Evolutionary conservation across 2,797 vertebrate species (phyloP).

Genomic region (Danio choprae): DNA sequence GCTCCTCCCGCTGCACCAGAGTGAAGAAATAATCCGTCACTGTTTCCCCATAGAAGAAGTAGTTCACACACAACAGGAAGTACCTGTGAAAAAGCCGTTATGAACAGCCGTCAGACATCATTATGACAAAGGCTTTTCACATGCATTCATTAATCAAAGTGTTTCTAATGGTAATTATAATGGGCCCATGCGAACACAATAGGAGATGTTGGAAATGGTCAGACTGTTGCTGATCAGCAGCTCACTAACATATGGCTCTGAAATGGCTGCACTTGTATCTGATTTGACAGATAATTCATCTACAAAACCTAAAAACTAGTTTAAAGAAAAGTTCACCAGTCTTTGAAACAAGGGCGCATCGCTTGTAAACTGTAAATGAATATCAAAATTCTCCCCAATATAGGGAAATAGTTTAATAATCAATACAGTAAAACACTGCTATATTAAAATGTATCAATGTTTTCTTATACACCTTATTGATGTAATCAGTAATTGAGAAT

Average conservation of each 20-base stretch:
- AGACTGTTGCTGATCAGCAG: background rate
- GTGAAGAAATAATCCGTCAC: constrained; percentile 98
- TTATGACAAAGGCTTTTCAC: background rate
- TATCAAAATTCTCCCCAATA: no score
- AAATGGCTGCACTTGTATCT: background rate
- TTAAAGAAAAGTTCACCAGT: constrained; percentile 31
- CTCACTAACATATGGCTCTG: background rate
- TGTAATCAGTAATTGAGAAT: no score
- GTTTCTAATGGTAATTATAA: background rate
- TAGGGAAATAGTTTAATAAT: no score
- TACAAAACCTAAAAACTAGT: background rate
- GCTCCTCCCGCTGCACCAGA: constrained; percentile 96
- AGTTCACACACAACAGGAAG: constrained; percentile 97
- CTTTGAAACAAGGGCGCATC: background rate
- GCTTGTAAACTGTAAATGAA: no score
- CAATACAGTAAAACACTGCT: no score
- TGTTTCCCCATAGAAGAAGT: constrained; percentile 98
- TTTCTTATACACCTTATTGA: no score
- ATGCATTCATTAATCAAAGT: constrained; percentile 5
- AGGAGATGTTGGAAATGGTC: background rate
- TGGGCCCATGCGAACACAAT: background rate
- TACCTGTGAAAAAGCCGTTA: constrained; percentile 81
- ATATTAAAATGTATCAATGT: no score
- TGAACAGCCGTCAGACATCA: background rate
- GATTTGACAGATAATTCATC: background rate